Conservation (phyloP, 2,888 invertebrate species). For the Nomada fucata region DNA sequence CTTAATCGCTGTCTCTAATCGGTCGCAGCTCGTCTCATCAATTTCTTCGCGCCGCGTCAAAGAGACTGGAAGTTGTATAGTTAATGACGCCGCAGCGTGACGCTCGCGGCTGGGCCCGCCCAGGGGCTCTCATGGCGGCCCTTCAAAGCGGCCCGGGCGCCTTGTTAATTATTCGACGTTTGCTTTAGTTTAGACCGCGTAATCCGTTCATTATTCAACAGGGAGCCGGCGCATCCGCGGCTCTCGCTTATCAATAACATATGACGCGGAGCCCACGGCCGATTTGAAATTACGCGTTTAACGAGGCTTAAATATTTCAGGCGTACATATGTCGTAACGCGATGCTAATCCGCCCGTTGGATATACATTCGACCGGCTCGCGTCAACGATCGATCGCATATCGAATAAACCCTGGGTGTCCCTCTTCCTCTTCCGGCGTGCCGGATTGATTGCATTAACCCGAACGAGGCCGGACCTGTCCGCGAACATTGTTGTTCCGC, state of each 20-base stretch:
- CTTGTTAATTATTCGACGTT: conserved; percentile 63
- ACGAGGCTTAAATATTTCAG: conserved; percentile 59
- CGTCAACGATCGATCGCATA: conserved; percentile 44
- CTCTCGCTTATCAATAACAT: conserved; percentile 56
- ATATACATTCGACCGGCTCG: conserved; percentile 29
- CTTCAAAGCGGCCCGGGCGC: conserved; percentile 44
- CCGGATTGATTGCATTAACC: conserved; percentile 38
- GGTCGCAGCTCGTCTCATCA: conserved; percentile 43
- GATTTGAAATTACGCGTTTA: conserved; percentile 62
- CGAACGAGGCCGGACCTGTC: conserved; percentile 23
- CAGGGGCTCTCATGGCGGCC: conserved; percentile 26
- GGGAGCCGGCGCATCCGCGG: conserved; percentile 19
- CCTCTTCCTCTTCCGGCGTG: neutral
- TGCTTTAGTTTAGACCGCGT: conserved; percentile 57
- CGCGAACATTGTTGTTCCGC: conserved; percentile 35
- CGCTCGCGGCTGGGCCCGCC: conserved; percentile 45
- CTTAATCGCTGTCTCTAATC: conserved; percentile 55
- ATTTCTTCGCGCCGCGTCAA: conserved; percentile 55
- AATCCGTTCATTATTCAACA: conserved; percentile 58
- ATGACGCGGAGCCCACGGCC: conserved; percentile 52
- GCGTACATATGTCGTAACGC: conserved; percentile 29
- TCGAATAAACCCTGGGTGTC: conserved; percentile 26
- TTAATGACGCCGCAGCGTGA: conserved; percentile 55
- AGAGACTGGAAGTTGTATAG: conserved; percentile 55
- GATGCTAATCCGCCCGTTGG: conserved; percentile 35